Conservation (phyloP, 2,113 vertebrate species). For the Myotis lucifugus region DNA sequence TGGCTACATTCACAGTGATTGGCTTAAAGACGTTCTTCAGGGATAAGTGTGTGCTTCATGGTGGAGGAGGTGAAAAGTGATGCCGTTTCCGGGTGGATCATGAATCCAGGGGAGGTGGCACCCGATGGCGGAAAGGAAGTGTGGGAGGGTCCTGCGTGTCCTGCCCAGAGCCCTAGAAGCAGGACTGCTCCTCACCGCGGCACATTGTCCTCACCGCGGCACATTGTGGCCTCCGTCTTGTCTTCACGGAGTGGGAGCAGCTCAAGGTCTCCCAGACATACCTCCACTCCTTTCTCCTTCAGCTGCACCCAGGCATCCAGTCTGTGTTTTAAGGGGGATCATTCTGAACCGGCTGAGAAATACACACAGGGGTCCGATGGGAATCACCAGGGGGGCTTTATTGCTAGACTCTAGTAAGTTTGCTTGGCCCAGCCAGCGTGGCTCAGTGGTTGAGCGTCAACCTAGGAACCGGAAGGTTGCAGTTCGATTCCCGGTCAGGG, state of each 20-base stretch:
- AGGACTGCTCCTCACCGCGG: background rate
- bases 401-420: background rate
- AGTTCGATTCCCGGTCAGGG: too few species aligned
- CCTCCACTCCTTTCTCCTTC: background rate
- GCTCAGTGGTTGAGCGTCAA: too few species aligned
- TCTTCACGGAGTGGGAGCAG: too few species aligned
- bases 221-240: too few species aligned
- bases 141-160: background rate
- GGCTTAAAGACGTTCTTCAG: slow-evolving; percentile 80
- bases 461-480: too few species aligned
- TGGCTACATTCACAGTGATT: slow-evolving; percentile 83
- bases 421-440: background rate
- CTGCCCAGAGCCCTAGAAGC: background rate
- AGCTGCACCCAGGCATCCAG: background rate
- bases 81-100: background rate
- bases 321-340: background rate
- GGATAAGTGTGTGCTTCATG: slow-evolving; percentile 25
- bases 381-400: background rate
- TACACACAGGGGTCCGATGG: background rate
- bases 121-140: background rate
- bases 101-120: rapidly evolving
- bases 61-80: background rate
- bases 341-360: background rate
- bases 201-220: too few species aligned
- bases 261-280: background rate